phyloP scores from a whole-genome alignment of 2,888 invertebrate genomes.

The Noctua comes region DNA sequence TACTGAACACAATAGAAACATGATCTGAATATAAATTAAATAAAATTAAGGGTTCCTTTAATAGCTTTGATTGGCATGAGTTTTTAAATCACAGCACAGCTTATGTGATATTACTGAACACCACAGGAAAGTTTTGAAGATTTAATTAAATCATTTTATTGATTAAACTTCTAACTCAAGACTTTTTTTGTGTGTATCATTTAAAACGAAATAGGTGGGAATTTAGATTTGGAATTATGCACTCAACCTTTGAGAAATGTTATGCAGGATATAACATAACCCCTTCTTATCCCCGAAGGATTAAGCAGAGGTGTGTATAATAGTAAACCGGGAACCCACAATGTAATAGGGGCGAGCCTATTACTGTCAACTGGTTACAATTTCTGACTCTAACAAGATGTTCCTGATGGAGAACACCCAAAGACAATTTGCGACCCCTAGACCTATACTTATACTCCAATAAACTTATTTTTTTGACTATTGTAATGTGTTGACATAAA shows the following conservation, averaged over 20 bases:
- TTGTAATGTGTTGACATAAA: background rate
- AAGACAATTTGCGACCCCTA: background rate
- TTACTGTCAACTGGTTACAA: background rate
- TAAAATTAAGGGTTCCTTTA: slow-evolving; percentile 33
- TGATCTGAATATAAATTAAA: slow-evolving; percentile 54
- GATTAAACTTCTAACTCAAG: background rate
- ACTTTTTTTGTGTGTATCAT: background rate
- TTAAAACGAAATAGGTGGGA: background rate
- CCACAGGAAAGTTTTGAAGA: background rate
- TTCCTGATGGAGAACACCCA: background rate
- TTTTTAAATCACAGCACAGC: background rate
- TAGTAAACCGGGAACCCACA: background rate
- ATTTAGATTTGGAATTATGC: background rate
- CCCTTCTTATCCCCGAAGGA: background rate
- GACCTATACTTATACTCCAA: background rate
- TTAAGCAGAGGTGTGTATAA: background rate
- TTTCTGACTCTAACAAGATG: background rate
- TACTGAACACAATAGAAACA: slow-evolving; percentile 54
- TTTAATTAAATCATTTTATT: background rate
- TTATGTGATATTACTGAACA: background rate
- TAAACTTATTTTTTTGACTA: background rate
- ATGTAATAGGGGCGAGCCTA: background rate
- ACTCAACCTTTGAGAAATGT: background rate
- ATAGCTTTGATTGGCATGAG: slow-evolving; percentile 30
- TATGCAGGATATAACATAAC: background rate